Evolutionary conservation across 2,888 invertebrate genomes (phyloP).

Genomic region (Cryptocephalus primarius): DNA sequence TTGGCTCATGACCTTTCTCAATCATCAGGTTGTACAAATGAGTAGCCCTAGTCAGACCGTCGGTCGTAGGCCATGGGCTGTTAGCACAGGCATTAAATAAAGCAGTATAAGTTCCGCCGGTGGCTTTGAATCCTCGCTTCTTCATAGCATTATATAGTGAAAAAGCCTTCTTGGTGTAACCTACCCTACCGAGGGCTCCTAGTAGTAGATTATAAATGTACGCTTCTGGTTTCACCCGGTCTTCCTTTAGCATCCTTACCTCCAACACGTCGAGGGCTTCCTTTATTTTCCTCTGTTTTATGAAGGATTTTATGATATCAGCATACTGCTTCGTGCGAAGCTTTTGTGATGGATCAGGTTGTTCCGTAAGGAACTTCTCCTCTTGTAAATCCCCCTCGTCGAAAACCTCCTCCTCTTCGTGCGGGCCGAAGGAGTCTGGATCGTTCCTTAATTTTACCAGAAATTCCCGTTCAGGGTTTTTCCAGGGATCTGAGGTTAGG

Average conservation of each 20-base stretch:
- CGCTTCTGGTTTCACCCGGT: slow-evolving; percentile 65
- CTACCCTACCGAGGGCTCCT: slow-evolving; percentile 69
- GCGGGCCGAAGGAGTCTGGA: slow-evolving; percentile 49
- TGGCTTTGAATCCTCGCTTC: slow-evolving; percentile 54
- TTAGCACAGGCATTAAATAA: slow-evolving; percentile 84
- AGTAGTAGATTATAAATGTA: slow-evolving; percentile 79
- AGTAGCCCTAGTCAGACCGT: slow-evolving; percentile 59
- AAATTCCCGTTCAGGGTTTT: slow-evolving; percentile 15
- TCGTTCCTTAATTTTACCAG: slow-evolving; percentile 35
- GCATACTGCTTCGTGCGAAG: slow-evolving; percentile 56
- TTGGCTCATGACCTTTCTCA: slow-evolving; percentile 57
- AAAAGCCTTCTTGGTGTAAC: slow-evolving; percentile 80
- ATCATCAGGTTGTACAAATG: slow-evolving; percentile 56
- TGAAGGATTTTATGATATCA: slow-evolving; percentile 55
- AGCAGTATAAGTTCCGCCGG: slow-evolving; percentile 68
- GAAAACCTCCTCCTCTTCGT: slow-evolving; percentile 22
- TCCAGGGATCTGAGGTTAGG: too few species aligned
- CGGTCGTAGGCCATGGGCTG: slow-evolving; percentile 49
- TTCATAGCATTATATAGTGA: slow-evolving; percentile 76
- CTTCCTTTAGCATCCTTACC: slow-evolving; percentile 62
- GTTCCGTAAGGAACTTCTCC: slow-evolving; percentile 44
- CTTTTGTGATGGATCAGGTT: slow-evolving; percentile 39
- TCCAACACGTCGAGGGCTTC: slow-evolving; percentile 74
- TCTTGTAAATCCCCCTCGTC: slow-evolving; percentile 48
- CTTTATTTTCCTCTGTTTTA: slow-evolving; percentile 52